Percentiles rank a stretch among this genome's conserved stretches.
Evolutionary conservation across 2,797 vertebrate species (phyloP).

Genomic region (Falco berigora): DNA sequence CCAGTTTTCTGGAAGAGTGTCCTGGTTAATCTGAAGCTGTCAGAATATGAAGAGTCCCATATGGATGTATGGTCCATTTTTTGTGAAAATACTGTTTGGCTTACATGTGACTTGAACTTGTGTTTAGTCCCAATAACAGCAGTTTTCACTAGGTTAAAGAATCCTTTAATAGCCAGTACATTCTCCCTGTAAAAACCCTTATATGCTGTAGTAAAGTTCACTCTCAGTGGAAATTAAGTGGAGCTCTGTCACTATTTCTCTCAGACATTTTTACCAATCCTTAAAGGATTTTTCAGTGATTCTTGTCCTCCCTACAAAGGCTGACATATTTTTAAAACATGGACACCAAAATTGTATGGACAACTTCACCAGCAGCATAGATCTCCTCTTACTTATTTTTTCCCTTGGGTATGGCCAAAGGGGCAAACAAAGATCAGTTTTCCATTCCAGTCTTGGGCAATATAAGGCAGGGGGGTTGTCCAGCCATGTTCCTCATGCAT

Average conservation of each 20-base stretch:
- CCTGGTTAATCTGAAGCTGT: not conserved
- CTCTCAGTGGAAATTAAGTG: not conserved
- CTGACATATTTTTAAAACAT: not conserved
- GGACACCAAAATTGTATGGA: not conserved
- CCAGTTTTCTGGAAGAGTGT: not conserved
- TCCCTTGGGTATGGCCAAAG: not conserved
- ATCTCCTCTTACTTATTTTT: not conserved
- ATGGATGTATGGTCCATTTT: accelerated
- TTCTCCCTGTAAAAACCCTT: not conserved
- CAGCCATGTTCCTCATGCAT: not conserved
- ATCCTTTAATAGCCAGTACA: not conserved
- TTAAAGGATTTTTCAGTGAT: not conserved
- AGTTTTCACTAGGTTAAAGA: not conserved
- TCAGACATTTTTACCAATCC: not conserved
- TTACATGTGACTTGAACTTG: not conserved
- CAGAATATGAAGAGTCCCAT: not conserved
- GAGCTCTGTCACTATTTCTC: not conserved
- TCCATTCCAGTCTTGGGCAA: not conserved
- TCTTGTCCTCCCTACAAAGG: not conserved
- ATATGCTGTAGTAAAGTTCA: not conserved
- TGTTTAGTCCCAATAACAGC: not conserved
- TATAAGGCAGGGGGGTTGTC: not conserved
- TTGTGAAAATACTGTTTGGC: not conserved
- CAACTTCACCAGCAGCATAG: not conserved
- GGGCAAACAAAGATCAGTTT: not conserved